These are phyloP conservation scores for Branchipolynoe longqiensis DNA, from an alignment of 2,888 invertebrate species.

Conservation along the genomic window DNA sequence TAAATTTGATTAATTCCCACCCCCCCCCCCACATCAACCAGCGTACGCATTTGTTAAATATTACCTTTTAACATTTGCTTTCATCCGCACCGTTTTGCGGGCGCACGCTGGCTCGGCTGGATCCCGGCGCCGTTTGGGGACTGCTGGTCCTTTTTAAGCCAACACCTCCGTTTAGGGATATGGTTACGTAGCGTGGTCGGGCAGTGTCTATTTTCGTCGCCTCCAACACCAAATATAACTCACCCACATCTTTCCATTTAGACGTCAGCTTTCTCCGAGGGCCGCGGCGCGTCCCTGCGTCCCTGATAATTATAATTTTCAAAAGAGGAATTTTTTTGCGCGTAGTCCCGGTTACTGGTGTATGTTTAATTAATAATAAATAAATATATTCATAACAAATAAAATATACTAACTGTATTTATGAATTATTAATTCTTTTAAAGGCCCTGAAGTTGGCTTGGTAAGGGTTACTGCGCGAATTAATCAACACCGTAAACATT, in stretches of 20 bases:
- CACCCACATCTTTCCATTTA: background rate
- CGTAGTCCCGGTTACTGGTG: background rate
- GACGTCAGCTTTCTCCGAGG: background rate
- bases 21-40: background rate
- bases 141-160: background rate
- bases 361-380: background rate
- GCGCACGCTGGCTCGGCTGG: background rate
- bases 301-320: conserved; percentile 36
- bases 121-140: background rate
- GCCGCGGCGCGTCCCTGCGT: background rate
- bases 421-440: too few species aligned
- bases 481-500: background rate
- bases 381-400: background rate
- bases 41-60: too few species aligned
- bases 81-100: background rate
- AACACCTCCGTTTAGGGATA: background rate
- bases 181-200: background rate
- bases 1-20: background rate
- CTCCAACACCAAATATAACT: background rate
- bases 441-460: too few species aligned
- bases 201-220: conserved; percentile 32
- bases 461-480: background rate
- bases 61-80: background rate
- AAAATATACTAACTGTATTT: too few species aligned
- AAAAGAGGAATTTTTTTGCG: background rate